Base-by-base conservation (phyloP, 92 coral and sea anemone genomes). In the Parazoanthus swiftii region DNA sequence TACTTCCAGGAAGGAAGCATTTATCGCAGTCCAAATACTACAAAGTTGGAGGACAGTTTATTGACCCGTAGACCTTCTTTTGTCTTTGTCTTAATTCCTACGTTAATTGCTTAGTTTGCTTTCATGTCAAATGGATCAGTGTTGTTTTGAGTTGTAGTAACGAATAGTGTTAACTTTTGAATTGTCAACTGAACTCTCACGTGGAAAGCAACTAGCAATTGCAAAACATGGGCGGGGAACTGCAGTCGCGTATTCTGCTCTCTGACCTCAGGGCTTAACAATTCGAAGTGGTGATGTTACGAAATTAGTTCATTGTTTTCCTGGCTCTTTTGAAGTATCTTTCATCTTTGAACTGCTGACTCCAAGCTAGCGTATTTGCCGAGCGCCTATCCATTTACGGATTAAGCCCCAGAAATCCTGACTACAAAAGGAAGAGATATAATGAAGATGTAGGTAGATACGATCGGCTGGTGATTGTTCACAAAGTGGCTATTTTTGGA, bases 41-140 rank as follows among this genome's bases (percentile, higher is more conserved):
- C 10, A 82, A 70, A 39, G 86, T 67, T 67, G 38, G 58, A 81
- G 59, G 76, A 82, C 86, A 80, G 70, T 65, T 36, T 85, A 79
- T 91, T 91, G 93, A 91, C 93, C 93, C 71, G 38, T 3, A 85
- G 82, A 88, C 91, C 91, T 91, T 75, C 77, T 79, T 79, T 89
- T 86, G 84, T 89, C 89, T 89, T 15, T 48, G 35, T 80, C 91
- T 68, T 89, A 79, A 89, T 90, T 85, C 89, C 75, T 88, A 77
- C 70, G 91, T 59, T 91, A 91, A 91, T 91, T 85, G 86, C 91
- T 59, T 82, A 38, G 86, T 82, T 72, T 70, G 87, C 8, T 84
- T 23, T 74, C 29, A 84, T 46, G 66, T 84, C 87, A 84, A 81
- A 70, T 73, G 77, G 59, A 13, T 63, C n/a, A 23, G n/a, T 84